A percentile compares a stretch with the other conserved stretches of the same genome.
phyloP scores from a whole-genome alignment of 2,113 vertebrate genomes.

The Speoplatyrhinus poulsoni region DNA sequence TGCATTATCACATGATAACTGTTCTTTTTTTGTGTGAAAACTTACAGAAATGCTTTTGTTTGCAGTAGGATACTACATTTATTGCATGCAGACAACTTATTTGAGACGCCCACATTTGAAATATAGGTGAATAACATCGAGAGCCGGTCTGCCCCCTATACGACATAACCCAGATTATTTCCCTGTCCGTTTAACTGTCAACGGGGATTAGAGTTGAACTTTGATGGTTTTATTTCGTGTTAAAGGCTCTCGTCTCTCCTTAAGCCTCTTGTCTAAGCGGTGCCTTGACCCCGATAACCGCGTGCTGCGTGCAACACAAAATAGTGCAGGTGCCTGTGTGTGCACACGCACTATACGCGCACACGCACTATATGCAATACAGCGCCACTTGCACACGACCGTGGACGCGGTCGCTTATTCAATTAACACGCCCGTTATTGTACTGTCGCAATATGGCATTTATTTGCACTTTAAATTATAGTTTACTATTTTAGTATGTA shows the following conservation, averaged over 20 bases:
- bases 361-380: no score
- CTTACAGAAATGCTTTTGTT: no score
- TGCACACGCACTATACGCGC: background rate
- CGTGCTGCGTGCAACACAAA: background rate
- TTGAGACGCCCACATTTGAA: no score
- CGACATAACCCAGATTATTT: slow-evolving; percentile 21
- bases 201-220: slow-evolving; percentile 69
- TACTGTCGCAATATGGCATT: background rate
- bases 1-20: no score
- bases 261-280: slow-evolving; percentile 72
- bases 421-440: slow-evolving; percentile 22
- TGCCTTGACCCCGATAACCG: slow-evolving; percentile 65
- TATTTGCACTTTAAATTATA: background rate
- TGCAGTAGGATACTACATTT: no score
- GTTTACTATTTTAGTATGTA: background rate
- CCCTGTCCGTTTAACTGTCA: slow-evolving; percentile 35
- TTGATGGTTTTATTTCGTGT: slow-evolving; percentile 64
- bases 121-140: background rate
- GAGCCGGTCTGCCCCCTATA: background rate
- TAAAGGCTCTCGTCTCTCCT: slow-evolving; percentile 64
- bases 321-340: background rate
- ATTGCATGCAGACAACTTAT: no score
- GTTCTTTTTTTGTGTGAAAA: no score
- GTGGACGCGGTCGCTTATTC: slow-evolving; percentile 21
- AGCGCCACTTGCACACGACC: no score